Base-by-base conservation (phyloP, 1,140 invertebrate species). In the Hylaeus volcanicus region DNA sequence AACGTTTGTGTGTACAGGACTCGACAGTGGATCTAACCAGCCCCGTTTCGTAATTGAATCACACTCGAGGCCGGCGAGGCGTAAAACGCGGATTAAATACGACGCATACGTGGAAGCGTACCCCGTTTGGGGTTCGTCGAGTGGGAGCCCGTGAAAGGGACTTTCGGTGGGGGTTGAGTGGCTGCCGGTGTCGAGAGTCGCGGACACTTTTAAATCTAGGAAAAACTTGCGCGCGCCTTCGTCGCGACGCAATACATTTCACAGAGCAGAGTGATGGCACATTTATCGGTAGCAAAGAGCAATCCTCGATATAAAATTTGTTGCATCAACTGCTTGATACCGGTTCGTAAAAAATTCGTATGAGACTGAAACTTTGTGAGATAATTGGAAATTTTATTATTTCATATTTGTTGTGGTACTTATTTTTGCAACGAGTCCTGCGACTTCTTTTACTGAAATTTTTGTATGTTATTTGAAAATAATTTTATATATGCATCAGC, bases 31-130 rank as follows among this genome's bases (percentile, higher is more conserved):
- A 68, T 55, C 69, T 64, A 84, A 81, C 83, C 74, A 80, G 66
- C 74, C 74, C 41, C 61, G 74, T 45, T 61, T 74, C 68, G 79
- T 89, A 89, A 89, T 89, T 85, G 86, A 89, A 89, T 89, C 82
- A 83, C 84, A 80, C 86, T 83, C 69, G 66, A 70, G 71, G 45
- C 69, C 65, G 71, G 58, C 86, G 75, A 85, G 79, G 80, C 88
- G 75, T 85, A 83, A 89, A 89, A 86, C 80, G 80, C 69, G 86
- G 84, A 88, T 89, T 88, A 89, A 89, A 89, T 89, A 83, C 87
- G 77, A 79, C 82, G 74, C 84, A 88, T 84, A 86, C 74, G 81
- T 86, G 84, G 74, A 70, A 84, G 41, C 68, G 63, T 65, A 60
- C 55, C n/a, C 51, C 39, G 72, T 74, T 79, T 37, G 58, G 66